A percentile compares a stretch with the other conserved stretches of the same genome.
Evolutionary conservation across 2,113 vertebrate species (phyloP).

Genomic region (Centrocercus urophasianus): DNA sequence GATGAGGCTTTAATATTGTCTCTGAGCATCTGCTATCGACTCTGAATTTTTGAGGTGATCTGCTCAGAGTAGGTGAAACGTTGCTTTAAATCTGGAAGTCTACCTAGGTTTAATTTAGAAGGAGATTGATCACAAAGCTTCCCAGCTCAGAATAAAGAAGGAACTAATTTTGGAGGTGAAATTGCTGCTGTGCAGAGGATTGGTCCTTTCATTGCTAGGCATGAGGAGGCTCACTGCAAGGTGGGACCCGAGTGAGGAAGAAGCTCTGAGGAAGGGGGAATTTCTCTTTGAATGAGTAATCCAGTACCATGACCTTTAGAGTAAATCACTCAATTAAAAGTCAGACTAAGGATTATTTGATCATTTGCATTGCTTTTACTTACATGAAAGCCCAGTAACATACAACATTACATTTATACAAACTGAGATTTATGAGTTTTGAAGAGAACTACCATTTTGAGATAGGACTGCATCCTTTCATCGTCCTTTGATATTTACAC

Average conservation of each 20-base stretch:
- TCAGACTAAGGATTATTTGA: conserved; percentile 55
- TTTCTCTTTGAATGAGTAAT: conserved; percentile 40
- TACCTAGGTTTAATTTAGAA: background rate
- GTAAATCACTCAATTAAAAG: conserved; percentile 60
- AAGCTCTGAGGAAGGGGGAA: conserved; percentile 14
- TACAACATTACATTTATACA: conserved; percentile 62
- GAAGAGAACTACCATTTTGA: conserved; percentile 47
- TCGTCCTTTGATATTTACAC: conserved; percentile 72
- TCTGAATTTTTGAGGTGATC: background rate
- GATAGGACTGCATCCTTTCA: conserved; percentile 61
- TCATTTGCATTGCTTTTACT: conserved; percentile 68
- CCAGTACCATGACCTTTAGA: conserved; percentile 31
- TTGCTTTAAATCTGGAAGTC: background rate
- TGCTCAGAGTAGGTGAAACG: background rate
- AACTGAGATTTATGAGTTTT: conserved; percentile 51
- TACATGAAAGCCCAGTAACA: conserved; percentile 64
- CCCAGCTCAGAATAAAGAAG: background rate
- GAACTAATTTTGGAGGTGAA: background rate
- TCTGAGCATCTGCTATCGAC: background rate
- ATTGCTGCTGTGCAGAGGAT: background rate
- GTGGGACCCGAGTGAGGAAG: background rate
- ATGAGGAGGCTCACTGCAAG: background rate
- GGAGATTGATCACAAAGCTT: background rate
- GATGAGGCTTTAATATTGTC: background rate
- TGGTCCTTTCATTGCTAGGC: background rate